phyloP scores from a whole-genome alignment of 1,140 invertebrate genomes.

The Alviniconcha marisindica region DNA sequence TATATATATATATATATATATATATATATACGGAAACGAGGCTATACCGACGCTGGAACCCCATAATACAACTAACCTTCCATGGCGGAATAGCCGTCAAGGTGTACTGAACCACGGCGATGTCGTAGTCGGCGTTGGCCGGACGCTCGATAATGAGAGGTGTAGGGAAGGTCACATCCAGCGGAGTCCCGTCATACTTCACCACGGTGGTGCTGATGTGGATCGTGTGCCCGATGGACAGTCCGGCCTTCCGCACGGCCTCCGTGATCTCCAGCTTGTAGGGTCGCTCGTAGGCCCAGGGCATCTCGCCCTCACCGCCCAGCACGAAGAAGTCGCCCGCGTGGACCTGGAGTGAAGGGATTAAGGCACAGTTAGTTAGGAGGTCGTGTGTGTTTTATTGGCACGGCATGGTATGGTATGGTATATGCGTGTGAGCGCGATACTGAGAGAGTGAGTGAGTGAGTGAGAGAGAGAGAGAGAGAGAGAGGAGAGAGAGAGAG shows the following conservation, averaged over 20 bases:
- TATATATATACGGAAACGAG: no score
- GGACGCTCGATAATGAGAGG: constrained; percentile 21
- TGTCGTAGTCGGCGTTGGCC: constrained; percentile 27
- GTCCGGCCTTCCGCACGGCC: background rate
- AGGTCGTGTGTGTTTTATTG: no score
- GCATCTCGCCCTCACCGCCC: constrained; percentile 52
- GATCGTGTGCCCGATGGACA: background rate
- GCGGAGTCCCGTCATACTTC: constrained; percentile 6
- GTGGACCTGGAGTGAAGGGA: background rate
- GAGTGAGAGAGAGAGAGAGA: no score
- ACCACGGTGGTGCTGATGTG: constrained; percentile 5
- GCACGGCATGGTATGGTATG: no score
- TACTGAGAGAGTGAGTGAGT: no score
- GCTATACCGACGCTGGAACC: no score
- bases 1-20: no score
- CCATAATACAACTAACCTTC: constrained; percentile 20
- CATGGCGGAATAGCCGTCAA: background rate
- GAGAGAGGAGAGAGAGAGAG: no score
- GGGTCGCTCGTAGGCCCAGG: constrained; percentile 48
- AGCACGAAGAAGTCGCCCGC: constrained; percentile 47
- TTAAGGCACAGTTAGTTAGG: no score
- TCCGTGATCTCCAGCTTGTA: constrained; percentile 52
- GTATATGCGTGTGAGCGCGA: no score
- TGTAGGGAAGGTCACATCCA: background rate
- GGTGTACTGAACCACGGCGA: background rate